Percentiles rank a stretch among this genome's conserved stretches.
Evolutionary conservation across 2,888 invertebrate species (phyloP).

Genomic region (Pachliopta kotzebuea): DNA sequence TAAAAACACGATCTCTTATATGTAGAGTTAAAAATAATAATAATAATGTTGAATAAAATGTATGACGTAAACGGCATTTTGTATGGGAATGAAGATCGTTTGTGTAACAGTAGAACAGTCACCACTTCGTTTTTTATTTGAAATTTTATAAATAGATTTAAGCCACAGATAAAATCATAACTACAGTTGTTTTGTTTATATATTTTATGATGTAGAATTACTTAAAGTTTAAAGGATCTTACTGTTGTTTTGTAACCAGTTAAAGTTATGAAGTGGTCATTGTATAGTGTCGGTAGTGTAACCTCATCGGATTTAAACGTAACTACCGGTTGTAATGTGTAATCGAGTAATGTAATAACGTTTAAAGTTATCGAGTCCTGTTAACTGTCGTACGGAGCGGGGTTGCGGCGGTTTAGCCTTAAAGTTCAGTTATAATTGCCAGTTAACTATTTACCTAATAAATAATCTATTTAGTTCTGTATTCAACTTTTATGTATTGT

Average conservation of each 20-base stretch:
- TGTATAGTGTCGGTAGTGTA: background rate
- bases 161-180: no score
- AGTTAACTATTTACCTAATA: no score
- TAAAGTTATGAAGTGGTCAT: constrained; percentile 13
- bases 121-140: no score
- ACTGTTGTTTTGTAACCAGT: no score
- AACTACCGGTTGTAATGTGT: background rate
- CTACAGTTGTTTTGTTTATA: no score
- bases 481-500: no score
- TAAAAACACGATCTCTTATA: constrained; percentile 53
- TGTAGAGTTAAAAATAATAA: constrained; percentile 48
- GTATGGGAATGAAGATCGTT: no score
- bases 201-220: no score
- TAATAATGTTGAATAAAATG: constrained; percentile 29
- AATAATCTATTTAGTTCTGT: no score
- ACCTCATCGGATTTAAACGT: background rate
- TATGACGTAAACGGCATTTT: constrained; percentile 7
- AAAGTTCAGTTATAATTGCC: constrained; percentile 1
- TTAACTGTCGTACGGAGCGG: constrained; percentile 9
- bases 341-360: background rate
- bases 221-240: no score
- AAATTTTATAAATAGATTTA: no score
- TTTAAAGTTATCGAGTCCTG: constrained; percentile 3
- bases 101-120: no score
- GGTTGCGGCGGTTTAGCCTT: background rate